Percentiles rank a stretch among this genome's conserved stretches.
Evolutionary conservation across 2,797 vertebrate species (phyloP).

Genomic region (Sebastes taczanowskii): DNA sequence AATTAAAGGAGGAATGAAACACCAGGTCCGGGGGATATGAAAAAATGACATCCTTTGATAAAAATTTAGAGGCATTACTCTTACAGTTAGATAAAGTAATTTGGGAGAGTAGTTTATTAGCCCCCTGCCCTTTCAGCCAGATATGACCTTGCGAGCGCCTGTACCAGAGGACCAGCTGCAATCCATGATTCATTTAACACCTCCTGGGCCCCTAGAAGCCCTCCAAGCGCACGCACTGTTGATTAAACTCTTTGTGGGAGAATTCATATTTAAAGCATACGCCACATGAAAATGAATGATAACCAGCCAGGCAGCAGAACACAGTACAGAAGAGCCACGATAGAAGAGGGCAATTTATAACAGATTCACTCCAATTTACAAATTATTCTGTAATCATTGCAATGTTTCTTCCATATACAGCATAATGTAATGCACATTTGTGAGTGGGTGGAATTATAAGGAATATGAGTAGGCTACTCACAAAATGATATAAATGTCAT

Average conservation of each 20-base stretch:
- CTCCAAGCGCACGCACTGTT: slow-evolving; percentile 67
- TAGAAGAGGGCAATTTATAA: slow-evolving; percentile 57
- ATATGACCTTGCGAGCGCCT: slow-evolving; percentile 74
- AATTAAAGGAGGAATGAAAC: slow-evolving; percentile 62
- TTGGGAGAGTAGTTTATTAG: slow-evolving; percentile 74
- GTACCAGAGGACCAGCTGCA: slow-evolving; percentile 74
- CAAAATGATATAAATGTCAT: slow-evolving; percentile 81
- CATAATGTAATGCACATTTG: slow-evolving; percentile 71
- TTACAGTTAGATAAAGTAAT: slow-evolving; percentile 70
- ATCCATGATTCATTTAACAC: slow-evolving; percentile 82
- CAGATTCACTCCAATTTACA: slow-evolving; percentile 72
- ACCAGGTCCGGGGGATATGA: slow-evolving; percentile 40
- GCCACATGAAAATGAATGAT: slow-evolving; percentile 78
- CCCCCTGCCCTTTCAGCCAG: slow-evolving; percentile 72
- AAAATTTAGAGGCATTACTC: slow-evolving; percentile 62
- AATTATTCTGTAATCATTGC: slow-evolving; percentile 74
- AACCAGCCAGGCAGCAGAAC: slow-evolving; percentile 70
- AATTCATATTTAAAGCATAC: slow-evolving; percentile 80
- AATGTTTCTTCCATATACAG: slow-evolving; percentile 68
- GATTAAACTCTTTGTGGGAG: slow-evolving; percentile 76
- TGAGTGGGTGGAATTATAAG: slow-evolving; percentile 74
- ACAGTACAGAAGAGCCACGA: slow-evolving; percentile 47
- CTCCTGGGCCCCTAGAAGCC: slow-evolving; percentile 68
- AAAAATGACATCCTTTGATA: slow-evolving; percentile 65
- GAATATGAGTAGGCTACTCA: slow-evolving; percentile 69